Evolutionary conservation across 2,888 invertebrate genomes (phyloP).

Genomic region (Netelia fuscicornis): DNA sequence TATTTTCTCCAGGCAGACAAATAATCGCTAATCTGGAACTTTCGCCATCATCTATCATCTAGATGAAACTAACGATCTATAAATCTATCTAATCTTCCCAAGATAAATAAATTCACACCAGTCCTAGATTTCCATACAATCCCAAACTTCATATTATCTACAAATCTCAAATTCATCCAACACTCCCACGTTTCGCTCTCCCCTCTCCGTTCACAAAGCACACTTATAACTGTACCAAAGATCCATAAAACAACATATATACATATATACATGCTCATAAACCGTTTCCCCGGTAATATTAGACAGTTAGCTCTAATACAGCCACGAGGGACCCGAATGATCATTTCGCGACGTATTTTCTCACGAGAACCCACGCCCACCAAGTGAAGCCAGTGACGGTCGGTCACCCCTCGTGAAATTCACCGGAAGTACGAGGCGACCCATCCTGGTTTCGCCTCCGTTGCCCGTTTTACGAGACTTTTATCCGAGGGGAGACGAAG

Average conservation of each 20-base stretch:
- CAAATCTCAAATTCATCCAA: too few relatives aligned
- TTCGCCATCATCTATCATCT: too few relatives aligned
- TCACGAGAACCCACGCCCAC: conserved; percentile 48
- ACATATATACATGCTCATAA: not conserved
- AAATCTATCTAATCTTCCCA: too few relatives aligned
- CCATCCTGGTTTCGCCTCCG: conserved; percentile 29
- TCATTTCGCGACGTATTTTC: conserved; percentile 63
- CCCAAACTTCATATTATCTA: too few relatives aligned
- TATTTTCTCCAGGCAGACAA: too few relatives aligned
- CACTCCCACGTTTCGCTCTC: too few relatives aligned
- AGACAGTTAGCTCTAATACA: not conserved
- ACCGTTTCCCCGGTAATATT: not conserved
- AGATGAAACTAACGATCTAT: too few relatives aligned
- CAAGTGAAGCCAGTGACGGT: conserved; percentile 2
- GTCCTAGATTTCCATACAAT: too few relatives aligned
- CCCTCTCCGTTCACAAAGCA: not conserved
- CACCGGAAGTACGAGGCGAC: conserved; percentile 61
- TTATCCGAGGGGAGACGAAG: conserved; percentile 28
- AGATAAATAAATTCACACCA: too few relatives aligned
- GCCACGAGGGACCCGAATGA: not conserved
- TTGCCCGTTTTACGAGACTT: not conserved
- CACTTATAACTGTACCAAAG: not conserved
- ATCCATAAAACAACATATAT: not conserved
- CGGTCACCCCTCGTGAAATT: conserved; percentile 61
- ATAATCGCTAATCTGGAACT: too few relatives aligned